Evolutionary conservation across 2,113 vertebrate genomes (phyloP), one percentile per base, ranked within the genome.

Genomic region (Collichthys lucidus): DNA sequence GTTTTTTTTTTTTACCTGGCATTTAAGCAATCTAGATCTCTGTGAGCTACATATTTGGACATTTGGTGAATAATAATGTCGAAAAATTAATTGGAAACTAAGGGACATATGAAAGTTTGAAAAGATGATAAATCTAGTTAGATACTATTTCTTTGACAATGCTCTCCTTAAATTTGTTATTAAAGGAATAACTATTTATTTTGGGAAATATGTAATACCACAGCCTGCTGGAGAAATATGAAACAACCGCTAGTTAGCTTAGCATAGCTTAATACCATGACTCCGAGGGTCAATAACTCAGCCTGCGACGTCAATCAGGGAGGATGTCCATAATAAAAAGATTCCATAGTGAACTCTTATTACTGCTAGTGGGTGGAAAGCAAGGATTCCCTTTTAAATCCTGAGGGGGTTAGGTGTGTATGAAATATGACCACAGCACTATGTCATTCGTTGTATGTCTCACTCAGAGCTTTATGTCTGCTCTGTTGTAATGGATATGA

Each of bases 381-480:
- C 67, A 50, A 44, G 31, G 60, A 82, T 52, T 82, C 64, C 69
- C 12, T 44, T 31, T 68, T 50, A 63, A 65, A 29, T 78, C 85
- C 81, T 31, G 22, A 62, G 80, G 87, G 12, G 17, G 88, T 88
- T 61, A 88, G 79, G 81, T 73, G 81, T 85, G 84, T 88, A 74
- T 93, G 92, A 93, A 94, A 95, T 87, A 74, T 81, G 86, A 94
- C 74, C 82, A 63, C 75, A 74, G 73, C 52, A 76, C 44, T 80
- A 72, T 86, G 91, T 92, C 91, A 91, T 52, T 24, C 35, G 71
- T 86, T 55, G 6, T 44, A 76, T 64, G 74, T 62, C 72, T 74
- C 69, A 26, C 72, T 52, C 73, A 57, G 77, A 63, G 77, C 80
- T 77, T 65, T 8, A 49, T 55, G 84, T 74, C 66, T 53, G n/a